Percentiles rank a stretch among this genome's conserved stretches.
phyloP scores from a whole-genome alignment of 2,888 invertebrate species.

The Opisthograptis luteolata region DNA sequence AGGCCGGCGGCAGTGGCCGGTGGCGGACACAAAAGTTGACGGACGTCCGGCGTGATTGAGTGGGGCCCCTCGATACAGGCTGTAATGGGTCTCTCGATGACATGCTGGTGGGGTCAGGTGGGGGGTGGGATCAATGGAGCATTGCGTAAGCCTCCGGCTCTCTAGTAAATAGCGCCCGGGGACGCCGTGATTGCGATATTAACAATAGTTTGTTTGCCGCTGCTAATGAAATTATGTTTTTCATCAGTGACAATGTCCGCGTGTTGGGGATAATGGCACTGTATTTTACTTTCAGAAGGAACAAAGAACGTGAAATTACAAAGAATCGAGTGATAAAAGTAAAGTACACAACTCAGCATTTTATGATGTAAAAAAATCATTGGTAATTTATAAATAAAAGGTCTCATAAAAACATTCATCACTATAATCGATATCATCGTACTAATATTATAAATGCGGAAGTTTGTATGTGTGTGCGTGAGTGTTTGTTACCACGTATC shows the following conservation, averaged over 20 bases:
- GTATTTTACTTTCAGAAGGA: slow-evolving; percentile 14
- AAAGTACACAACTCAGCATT: too few species aligned
- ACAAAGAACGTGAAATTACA: slow-evolving; percentile 4
- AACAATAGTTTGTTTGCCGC: slow-evolving; percentile 48
- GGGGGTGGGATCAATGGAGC: slow-evolving; percentile 42
- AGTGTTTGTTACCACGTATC: too few species aligned
- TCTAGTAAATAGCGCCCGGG: slow-evolving; percentile 62
- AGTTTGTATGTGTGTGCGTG: too few species aligned
- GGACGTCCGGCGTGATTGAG: slow-evolving; percentile 76
- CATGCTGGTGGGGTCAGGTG: slow-evolving; percentile 36
- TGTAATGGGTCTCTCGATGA: slow-evolving; percentile 68
- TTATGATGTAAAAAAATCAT: too few species aligned
- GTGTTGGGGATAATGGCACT: slow-evolving; percentile 15
- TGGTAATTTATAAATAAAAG: too few species aligned
- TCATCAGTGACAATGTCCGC: slow-evolving; percentile 25
- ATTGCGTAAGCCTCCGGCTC: slow-evolving; percentile 44
- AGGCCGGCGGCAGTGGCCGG: slow-evolving; percentile 49
- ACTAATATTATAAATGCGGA: too few species aligned
- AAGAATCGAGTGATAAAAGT: background rate
- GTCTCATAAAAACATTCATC: too few species aligned
- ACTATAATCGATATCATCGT: too few species aligned
- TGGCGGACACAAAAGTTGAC: slow-evolving; percentile 64
- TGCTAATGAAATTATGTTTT: slow-evolving; percentile 37
- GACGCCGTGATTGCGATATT: slow-evolving; percentile 59
- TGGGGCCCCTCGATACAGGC: slow-evolving; percentile 66